Base-by-base conservation (phyloP, 2,888 invertebrate species). In the Yponomeuta sedellus region DNA sequence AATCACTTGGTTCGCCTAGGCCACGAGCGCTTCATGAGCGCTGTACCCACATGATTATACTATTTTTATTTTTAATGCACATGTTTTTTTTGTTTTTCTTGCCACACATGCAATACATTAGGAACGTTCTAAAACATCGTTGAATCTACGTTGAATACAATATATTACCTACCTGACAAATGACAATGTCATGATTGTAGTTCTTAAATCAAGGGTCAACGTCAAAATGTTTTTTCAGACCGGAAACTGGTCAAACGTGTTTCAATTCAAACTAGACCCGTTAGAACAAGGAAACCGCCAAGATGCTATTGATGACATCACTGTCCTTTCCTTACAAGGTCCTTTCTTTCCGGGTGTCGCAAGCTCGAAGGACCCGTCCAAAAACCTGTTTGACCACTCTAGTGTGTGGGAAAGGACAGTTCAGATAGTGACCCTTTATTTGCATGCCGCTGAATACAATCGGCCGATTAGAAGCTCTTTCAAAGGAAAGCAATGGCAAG, bases 261-360 rank as follows among this genome's bases (percentile, higher is more conserved):
- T 86, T 83, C 85, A 88, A 91, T 86, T 83, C 85, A 88, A 91
- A 89, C 88, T 89, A 89, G 85, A 52, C 2, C 44, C 44, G 44
- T 52, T 52, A 52, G 77, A 80, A 74, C 75, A 73, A 66, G 68
- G 72, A 72, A 72, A 70, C 16, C 16, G 3, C 5, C 44, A 12
- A 4, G 44, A 52, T 4, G 2, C 12, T 16, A 52, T 52, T 16
- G 44, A 52, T 52, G 5, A 75, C 77, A 78, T 74, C 74, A 74
- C 72, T 82, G 82, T 81, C 83, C 79, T 78, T 72, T 68, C 83
- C 79, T 78, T 72, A 68, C 71, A 66, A 58, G 61, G 28, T 28
- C 72, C 76, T 73, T 77, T 70, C 69, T 66, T 68, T 77, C 81
- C 80, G 85, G 85, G 84, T 25, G 2, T 34, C 78, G 76, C 3